Base-by-base conservation (phyloP, 2,113 vertebrate genomes). In the Alosa alosa region DNA sequence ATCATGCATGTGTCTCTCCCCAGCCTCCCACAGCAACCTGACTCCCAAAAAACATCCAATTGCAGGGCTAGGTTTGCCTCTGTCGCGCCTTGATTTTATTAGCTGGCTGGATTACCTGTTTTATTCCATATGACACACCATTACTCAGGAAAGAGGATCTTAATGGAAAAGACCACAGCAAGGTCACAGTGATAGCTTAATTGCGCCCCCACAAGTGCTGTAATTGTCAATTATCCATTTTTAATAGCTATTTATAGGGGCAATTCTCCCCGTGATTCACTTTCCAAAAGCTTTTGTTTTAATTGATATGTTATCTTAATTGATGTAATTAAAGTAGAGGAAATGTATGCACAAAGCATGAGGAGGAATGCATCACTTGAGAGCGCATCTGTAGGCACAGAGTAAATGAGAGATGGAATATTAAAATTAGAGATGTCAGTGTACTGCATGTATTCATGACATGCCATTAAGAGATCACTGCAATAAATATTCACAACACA, bases 401-500 rank as follows among this genome's bases (percentile, higher is more conserved):
- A 72, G 64, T 36, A 36, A 15, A 25, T 4, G 64, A 72, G 25
- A 20, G 18, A 13, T 13, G 15, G 17, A 13, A 72, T 72, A 22
- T 81, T 81, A 18, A 57, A 81, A 11, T 57, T 75, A 15, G 25
- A 68, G 60, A 31, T 68, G 60, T 68, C 11, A 68, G 10, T 68
- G 10, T 68, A 68, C 60, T 31, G 22, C 22, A 68, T n/a, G 60
- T 31, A 25, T 25, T n/a, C n/a, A 25, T 68, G 60, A 6, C n/a
- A 25, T 68, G 22, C 6, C 60, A 68, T 25, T 68, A 68, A 25
- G 60, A 92, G 94, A 92, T 90, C 89, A 93, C 92, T 92, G 60
- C 60, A 68, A 7, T 25, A 25, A 85, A 78, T 95, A 95, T 95
- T 94, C 94, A 90, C 88, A 83, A 88, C 90, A 94, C 94, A 95